Percentiles rank a stretch among this genome's conserved stretches.
Conservation (phyloP, 1,140 invertebrate species). For the Drosophila kanapiae region DNA sequence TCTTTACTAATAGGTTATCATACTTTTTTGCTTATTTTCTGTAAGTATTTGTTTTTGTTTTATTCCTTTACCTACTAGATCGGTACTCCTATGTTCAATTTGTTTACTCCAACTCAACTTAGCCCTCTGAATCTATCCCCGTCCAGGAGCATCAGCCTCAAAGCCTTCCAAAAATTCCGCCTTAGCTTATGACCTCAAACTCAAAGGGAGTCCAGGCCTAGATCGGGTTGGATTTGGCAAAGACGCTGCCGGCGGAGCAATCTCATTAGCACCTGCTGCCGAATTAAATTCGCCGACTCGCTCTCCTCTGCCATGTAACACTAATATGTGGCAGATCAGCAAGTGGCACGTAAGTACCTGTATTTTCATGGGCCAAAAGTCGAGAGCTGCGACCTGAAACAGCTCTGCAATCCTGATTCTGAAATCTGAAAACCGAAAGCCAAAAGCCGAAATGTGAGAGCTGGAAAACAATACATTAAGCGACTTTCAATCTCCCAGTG, state of each 20-base stretch:
- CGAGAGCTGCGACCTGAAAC: conserved; percentile 10
- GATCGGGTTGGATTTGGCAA: background rate
- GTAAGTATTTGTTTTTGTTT: too few relatives aligned
- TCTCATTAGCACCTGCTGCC: conserved; percentile 21
- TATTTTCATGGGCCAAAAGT: conserved; percentile 15
- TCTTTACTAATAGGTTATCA: too few relatives aligned
- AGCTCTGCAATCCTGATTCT: background rate
- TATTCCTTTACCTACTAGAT: background rate
- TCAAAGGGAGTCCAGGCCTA: background rate
- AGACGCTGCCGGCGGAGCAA: conserved; percentile 19
- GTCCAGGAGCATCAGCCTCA: too few relatives aligned
- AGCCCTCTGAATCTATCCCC: background rate
- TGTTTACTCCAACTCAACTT: too few relatives aligned
- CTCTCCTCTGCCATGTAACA: background rate
- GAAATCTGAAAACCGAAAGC: conserved; percentile 29
- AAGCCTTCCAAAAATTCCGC: too few relatives aligned
- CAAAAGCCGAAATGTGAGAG: conserved; percentile 25
- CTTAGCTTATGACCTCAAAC: too few relatives aligned
- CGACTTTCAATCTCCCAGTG: conserved; percentile 51
- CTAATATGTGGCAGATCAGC: conserved; percentile 33
- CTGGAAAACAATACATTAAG: conserved; percentile 62
- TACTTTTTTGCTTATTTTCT: too few relatives aligned
- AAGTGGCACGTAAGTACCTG: conserved; percentile 4
- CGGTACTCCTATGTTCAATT: background rate
- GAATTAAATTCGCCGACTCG: conserved; percentile 30